Evolutionary conservation across 1,140 invertebrate species (phyloP).

Genomic region (Drosophila ercepeae): DNA sequence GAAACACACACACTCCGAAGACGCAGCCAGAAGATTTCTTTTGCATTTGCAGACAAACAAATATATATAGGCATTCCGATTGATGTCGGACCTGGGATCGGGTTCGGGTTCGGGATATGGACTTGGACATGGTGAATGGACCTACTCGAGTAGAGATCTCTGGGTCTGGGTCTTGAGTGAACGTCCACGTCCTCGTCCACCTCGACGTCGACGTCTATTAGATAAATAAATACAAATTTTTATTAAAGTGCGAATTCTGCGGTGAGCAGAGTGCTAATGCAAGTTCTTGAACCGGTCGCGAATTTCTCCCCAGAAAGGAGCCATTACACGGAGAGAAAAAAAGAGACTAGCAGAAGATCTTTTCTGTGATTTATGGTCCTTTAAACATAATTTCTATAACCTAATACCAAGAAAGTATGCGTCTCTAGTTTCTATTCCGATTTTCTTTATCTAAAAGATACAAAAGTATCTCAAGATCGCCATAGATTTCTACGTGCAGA

Average conservation of each 20-base stretch:
- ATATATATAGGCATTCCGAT: constrained; percentile 58
- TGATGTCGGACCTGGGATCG: constrained; percentile 3
- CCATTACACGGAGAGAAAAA: neutral
- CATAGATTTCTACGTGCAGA: neutral
- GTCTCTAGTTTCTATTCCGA: too few species aligned
- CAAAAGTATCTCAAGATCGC: neutral
- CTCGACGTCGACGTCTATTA: constrained; percentile 72
- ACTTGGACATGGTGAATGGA: constrained; percentile 1
- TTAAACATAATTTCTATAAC: neutral
- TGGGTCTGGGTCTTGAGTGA: constrained; percentile 20
- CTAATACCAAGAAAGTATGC: too few species aligned
- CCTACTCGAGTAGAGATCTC: constrained; percentile 7
- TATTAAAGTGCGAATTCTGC: constrained; percentile 81
- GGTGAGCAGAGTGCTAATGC: constrained; percentile 55
- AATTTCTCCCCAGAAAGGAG: constrained; percentile 13
- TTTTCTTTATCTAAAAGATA: neutral
- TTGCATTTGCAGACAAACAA: constrained; percentile 60
- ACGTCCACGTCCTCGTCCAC: constrained; percentile 55
- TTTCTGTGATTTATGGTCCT: too few species aligned
- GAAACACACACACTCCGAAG: neutral
- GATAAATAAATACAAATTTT: constrained; percentile 77
- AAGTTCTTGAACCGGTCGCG: constrained; percentile 25
- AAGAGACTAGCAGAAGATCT: too few species aligned
- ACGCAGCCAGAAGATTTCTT: neutral
- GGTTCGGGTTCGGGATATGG: neutral